Conservation (phyloP, 2,113 vertebrate species). For the Hoplias malabaricus region DNA sequence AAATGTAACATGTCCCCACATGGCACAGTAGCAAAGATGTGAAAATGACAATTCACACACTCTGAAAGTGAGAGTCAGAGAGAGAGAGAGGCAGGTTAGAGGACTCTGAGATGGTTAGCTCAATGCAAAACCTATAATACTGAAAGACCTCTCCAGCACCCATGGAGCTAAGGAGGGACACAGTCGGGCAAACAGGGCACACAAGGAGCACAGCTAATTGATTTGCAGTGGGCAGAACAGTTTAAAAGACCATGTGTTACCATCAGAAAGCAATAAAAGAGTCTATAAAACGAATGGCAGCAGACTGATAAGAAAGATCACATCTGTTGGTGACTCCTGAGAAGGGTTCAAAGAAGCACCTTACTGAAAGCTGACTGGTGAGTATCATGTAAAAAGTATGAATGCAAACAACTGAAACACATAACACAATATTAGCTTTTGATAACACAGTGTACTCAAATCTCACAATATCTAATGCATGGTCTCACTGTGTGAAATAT, state of each 20-base stretch:
- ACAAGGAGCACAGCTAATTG: not conserved
- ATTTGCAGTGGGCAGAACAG: not conserved
- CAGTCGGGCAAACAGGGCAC: not conserved
- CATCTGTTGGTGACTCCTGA: not conserved
- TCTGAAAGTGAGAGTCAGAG: not conserved
- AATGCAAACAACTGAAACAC: no score
- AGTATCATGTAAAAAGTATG: not conserved
- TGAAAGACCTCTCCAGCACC: not conserved
- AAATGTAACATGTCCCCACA: not conserved
- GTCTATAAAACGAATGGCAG: not conserved
- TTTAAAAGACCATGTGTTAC: slow-evolving; percentile 24
- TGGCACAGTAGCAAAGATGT: not conserved
- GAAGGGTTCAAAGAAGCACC: not conserved
- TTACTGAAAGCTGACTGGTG: not conserved
- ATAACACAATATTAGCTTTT: no score
- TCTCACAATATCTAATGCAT: no score
- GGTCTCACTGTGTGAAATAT: no score
- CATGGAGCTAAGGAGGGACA: not conserved
- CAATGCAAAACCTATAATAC: not conserved
- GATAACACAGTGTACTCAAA: not conserved
- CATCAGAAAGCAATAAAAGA: slow-evolving; percentile 4
- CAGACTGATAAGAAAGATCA: not conserved
- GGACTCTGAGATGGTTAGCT: not conserved
- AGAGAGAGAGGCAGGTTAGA: not conserved
- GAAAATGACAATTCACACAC: slow-evolving; percentile 15